Evolutionary conservation across 2,888 invertebrate genomes (phyloP), one percentile per base, ranked within the genome.

Genomic region (Entomobrya proxima): DNA sequence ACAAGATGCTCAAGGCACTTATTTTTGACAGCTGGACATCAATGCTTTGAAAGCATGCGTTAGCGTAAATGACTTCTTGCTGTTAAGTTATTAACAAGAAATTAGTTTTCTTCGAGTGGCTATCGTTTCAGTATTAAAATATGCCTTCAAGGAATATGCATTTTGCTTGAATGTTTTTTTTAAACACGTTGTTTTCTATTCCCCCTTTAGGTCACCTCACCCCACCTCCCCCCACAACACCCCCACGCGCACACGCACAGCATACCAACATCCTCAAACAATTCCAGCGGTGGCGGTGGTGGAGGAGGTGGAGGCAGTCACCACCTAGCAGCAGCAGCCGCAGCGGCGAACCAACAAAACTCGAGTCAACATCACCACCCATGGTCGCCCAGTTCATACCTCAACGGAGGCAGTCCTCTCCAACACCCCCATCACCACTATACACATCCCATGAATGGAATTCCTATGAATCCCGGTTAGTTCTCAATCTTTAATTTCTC

Each of bases 271-370:
- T 87, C 88, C 11, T 81, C 86, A 32, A 87, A 80, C 32, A 87
- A 86, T 91, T 91, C 89, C 90, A 91, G 89, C 58, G 92, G 92
- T 90, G 94, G 94, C 83, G 95, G 95, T 69, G 69, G 89, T 55
- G 92, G 92, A 90, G 94, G 94, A 84, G 94, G 92, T 90, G 94
- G 94, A 82, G 94, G 95, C 67, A 94, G 81, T 85, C 88, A 88
- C 87, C 89, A 89, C 52, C 89, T 89, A 9, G 88, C 89, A 24
- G 89, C 89, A 96, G 90, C 96, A 96, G 87, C 92, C 95, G 81
- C 95, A 94, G 91, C 95, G 58, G 91, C 95, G 44, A 93, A 91
- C 93, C 93, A 88, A 93, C 94, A 89, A 94, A 94, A 91, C 92
- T 93, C 88, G 93, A 94, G 91, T 79, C 90, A 90, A 88, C 95